Base-by-base conservation (phyloP, 2,888 invertebrate species). In the Chirona hameri region DNA sequence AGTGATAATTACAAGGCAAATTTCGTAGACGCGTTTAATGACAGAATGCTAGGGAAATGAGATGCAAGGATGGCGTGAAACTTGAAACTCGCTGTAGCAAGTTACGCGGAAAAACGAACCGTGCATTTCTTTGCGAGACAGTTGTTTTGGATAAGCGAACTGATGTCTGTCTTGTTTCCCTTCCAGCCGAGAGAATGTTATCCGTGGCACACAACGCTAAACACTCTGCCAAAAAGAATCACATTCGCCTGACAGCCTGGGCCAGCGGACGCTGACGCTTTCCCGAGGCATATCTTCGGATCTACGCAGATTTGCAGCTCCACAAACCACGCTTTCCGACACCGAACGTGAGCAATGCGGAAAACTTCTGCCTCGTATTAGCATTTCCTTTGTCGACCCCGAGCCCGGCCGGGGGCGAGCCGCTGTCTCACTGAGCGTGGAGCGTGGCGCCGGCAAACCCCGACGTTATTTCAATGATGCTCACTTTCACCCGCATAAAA, bases 401-500 rank as follows among this genome's bases (percentile, higher is more conserved):
- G 52, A 1, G 12, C 7, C 52, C 5, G 52, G 65, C n/a, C n/a
- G 1, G 65, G 7, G 10, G 10, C 65, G 27, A 24, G 27, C 65
- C 3, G 65, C 27, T 27, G 27, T 9, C 1, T 24, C 60, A 24
- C 60, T 12, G 15, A 12, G 24, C 69, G 27, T 0, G 1, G 29
- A 29, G 69, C 69, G 12, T 14, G 69, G 29, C 7, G 9, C 24
- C 27, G 18, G 18, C 76, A 46, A 2, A 39, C 46, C 46, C 12
- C 46, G 21, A 24, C 46, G 39, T 46, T 39, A 76, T 76, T 76
- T 76, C 76, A 76, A 76, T 76, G 76, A 76, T 46, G 76, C 46
- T 76, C 76, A 76, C 76, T 76, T 76, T 76, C 76, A 76, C 76
- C 46, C 39, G 46, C 39, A 76, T n/a, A 46, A 46, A 39, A 24